Evolutionary conservation across 2,888 invertebrate genomes (phyloP).

Genomic region (Andrena bicolor): DNA sequence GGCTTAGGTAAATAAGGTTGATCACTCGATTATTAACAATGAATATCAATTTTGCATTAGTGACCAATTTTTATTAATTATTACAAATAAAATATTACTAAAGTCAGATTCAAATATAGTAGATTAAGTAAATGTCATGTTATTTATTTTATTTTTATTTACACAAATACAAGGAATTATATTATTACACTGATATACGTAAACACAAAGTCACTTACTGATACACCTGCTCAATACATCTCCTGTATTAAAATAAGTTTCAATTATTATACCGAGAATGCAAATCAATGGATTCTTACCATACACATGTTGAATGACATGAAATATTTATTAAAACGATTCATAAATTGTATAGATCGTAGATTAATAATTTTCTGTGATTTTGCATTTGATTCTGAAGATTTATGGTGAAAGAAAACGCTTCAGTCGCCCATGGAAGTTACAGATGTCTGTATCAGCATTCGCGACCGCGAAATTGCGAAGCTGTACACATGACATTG

Average conservation of each 20-base stretch:
- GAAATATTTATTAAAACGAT: no score
- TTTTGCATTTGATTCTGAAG: neutral
- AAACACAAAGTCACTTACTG: neutral
- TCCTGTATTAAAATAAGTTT: neutral
- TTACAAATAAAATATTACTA: no score
- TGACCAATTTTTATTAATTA: no score
- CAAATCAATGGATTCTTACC: neutral
- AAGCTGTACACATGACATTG: slow-evolving; percentile 55
- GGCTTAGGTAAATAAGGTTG: no score
- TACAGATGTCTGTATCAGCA: slow-evolving; percentile 62
- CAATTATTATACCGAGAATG: neutral
- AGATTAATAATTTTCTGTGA: neutral
- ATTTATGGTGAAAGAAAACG: neutral
- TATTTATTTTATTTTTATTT: no score
- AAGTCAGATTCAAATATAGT: no score
- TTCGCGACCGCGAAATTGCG: slow-evolving; percentile 33
- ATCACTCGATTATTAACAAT: no score
- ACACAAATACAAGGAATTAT: no score
- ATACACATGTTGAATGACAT: no score
- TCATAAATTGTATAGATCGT: neutral
- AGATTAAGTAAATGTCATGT: no score
- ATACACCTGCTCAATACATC: neutral
- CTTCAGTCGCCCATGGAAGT: neutral
- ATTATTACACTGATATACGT: no score
- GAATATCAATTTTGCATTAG: no score